These are phyloP conservation scores for Sarcophaga rosellei DNA, from an alignment of 2,888 invertebrate genomes.

Conservation along the genomic window DNA sequence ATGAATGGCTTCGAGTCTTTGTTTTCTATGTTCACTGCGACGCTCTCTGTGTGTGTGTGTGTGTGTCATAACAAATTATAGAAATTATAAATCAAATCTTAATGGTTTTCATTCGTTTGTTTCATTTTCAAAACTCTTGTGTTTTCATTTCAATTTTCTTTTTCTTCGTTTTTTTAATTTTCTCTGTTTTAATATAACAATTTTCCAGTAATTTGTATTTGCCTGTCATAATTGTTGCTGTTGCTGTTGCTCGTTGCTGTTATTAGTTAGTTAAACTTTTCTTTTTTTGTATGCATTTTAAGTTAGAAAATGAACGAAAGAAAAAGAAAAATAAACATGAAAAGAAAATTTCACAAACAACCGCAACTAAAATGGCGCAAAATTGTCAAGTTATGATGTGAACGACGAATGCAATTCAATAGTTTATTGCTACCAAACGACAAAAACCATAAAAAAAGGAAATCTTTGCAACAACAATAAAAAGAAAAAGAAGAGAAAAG, in stretches of 20 bases:
- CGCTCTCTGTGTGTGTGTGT: not conserved
- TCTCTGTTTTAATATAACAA: constrained; percentile 25
- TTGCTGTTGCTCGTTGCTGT: constrained; percentile 31
- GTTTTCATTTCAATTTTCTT: too few species aligned
- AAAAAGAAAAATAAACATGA: not conserved
- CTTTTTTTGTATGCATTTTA: constrained; percentile 37
- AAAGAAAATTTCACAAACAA: constrained; percentile 15
- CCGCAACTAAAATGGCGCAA: constrained; percentile 11
- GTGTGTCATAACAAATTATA: constrained; percentile 64
- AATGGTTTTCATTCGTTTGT: constrained; percentile 30
- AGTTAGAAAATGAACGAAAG: not conserved
- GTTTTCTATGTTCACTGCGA: not conserved
- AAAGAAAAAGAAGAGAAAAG: not conserved
- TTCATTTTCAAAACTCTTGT: constrained; percentile 5
- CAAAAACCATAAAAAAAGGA: not conserved
- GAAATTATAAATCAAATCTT: constrained; percentile 64
- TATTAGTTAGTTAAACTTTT: constrained; percentile 8
- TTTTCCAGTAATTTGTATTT: constrained; percentile 34
- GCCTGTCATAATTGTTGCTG: not conserved
- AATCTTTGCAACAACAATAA: not conserved
- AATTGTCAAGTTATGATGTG: constrained; percentile 34
- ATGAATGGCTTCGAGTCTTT: constrained; percentile 5
- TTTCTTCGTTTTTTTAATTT: not conserved
- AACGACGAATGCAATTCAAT: constrained; percentile 50
- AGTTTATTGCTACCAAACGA: constrained; percentile 39